Evolutionary conservation across 2,888 invertebrate genomes (phyloP).

Genomic region (Apoderus coryli): DNA sequence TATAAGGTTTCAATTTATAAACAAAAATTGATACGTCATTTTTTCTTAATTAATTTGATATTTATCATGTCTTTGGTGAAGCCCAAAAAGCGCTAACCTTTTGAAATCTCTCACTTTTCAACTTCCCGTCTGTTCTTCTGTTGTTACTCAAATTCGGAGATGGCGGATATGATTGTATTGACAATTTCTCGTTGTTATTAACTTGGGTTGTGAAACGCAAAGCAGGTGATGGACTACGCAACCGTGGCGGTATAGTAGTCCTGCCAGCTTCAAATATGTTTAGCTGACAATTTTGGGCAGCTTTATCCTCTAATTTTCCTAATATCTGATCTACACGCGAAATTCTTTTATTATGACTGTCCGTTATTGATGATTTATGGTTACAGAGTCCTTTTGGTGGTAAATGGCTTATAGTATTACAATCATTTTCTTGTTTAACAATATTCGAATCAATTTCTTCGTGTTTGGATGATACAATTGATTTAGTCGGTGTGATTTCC

Average conservation of each 20-base stretch:
- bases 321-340: slow-evolving; percentile 18
- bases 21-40: slow-evolving; percentile 10
- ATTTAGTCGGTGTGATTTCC: background rate
- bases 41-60: background rate
- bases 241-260: slow-evolving; percentile 18
- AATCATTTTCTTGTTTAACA: no score
- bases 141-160: slow-evolving; percentile 18
- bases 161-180: slow-evolving; percentile 16
- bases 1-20: slow-evolving; percentile 13
- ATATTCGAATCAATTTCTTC: no score
- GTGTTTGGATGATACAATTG: slow-evolving; percentile 2
- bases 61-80: slow-evolving; percentile 24
- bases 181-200: slow-evolving; percentile 27
- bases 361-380: slow-evolving; percentile 12
- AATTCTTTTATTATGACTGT: no score
- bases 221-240: slow-evolving; percentile 32
- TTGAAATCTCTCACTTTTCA: slow-evolving; percentile 30
- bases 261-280: slow-evolving; percentile 6
- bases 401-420: no score
- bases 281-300: slow-evolving; percentile 4
- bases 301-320: slow-evolving; percentile 16
- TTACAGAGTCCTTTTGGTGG: background rate
- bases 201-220: slow-evolving; percentile 34
- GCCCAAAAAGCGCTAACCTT: slow-evolving; percentile 33
- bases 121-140: slow-evolving; percentile 24